Evolutionary conservation across 2,113 vertebrate genomes (phyloP).

Genomic region (Paradoxurus hermaphroditus): DNA sequence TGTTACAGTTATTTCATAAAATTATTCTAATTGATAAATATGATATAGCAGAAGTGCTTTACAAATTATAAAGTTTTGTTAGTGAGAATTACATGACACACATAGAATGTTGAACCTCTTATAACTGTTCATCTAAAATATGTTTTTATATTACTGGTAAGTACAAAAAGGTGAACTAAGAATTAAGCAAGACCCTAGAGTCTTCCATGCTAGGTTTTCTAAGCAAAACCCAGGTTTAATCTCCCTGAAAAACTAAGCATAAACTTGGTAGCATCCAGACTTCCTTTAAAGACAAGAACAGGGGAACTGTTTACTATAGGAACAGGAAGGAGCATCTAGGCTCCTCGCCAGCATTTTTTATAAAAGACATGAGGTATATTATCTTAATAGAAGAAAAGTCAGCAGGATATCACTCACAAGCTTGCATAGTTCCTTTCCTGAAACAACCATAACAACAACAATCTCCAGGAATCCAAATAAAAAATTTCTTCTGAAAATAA

Average conservation of each 20-base stretch:
- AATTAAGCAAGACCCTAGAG: not conserved
- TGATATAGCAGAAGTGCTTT: not conserved
- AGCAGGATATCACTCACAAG: not conserved
- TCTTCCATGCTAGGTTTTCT: not conserved
- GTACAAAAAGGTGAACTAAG: not conserved
- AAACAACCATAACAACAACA: not conserved
- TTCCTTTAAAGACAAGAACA: not conserved
- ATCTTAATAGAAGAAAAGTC: not conserved
- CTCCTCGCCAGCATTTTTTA: not conserved
- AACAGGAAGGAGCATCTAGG: not conserved
- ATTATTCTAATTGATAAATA: not conserved
- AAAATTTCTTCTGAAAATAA: not conserved
- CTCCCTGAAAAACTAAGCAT: not conserved
- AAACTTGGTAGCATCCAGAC: not conserved
- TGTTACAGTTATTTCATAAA: not conserved
- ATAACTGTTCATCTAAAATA: not conserved
- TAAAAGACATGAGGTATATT: not conserved
- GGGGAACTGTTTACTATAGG: not conserved
- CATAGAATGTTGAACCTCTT: not conserved
- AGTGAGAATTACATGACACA: not conserved
- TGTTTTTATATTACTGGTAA: not conserved
- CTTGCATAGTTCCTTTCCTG: not conserved
- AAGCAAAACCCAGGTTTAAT: not conserved
- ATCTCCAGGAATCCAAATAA: not conserved
- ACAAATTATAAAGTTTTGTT: not conserved